phyloP scores from a whole-genome alignment of 2,888 invertebrate species.

The Alloscopus bannaensis region DNA sequence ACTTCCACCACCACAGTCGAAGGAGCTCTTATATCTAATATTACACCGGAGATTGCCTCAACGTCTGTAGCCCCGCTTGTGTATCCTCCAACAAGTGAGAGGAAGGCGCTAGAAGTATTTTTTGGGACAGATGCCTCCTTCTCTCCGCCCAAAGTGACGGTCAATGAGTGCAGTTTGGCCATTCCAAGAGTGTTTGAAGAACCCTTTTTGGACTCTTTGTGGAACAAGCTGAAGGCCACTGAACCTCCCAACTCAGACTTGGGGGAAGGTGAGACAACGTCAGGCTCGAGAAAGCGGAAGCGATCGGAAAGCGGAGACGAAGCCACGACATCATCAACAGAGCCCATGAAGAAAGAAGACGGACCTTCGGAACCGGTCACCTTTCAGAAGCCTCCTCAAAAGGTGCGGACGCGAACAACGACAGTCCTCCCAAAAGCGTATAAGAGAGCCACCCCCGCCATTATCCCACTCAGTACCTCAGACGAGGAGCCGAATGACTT shows the following conservation, averaged over 20 bases:
- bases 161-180: conserved; percentile 8
- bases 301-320: not conserved
- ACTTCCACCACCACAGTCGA: not conserved
- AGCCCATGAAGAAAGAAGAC: not conserved
- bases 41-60: too few species aligned
- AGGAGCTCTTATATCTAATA: not conserved
- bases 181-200: conserved; percentile 25
- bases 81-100: not conserved
- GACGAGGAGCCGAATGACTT: conserved; percentile 47
- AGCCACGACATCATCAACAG: not conserved
- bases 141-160: conserved; percentile 18
- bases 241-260: not conserved
- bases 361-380: not conserved
- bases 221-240: conserved; percentile 5
- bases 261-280: not conserved
- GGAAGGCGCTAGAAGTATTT: conserved; percentile 34
- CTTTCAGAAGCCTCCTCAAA: not conserved
- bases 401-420: not conserved
- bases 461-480: too few species aligned
- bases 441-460: too few species aligned
- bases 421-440: not conserved
- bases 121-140: conserved; percentile 39
- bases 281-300: conserved; percentile 25
- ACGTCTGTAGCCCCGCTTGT: not conserved
- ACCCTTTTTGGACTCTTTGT: conserved; percentile 6